Conservation (phyloP, 2,797 vertebrate genomes). For the Euphonia xanthogaster region DNA sequence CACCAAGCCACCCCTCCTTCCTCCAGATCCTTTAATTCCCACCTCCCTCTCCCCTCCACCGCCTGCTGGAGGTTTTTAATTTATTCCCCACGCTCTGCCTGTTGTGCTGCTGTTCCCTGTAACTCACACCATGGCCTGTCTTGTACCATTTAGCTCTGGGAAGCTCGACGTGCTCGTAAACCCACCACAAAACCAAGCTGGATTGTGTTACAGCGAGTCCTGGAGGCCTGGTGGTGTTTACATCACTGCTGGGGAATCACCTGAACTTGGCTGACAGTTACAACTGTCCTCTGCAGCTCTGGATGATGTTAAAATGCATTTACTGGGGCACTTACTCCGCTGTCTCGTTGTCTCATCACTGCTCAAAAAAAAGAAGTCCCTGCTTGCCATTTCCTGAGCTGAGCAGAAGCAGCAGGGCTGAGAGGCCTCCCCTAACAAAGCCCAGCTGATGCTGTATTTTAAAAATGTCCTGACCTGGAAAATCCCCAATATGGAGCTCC, state of each 20-base stretch:
- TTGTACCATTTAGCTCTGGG: background rate
- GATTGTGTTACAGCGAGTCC: background rate
- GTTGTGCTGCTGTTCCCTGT: background rate
- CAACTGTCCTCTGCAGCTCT: constrained; percentile 14
- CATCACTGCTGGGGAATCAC: background rate
- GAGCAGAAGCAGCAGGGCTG: background rate
- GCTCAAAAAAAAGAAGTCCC: background rate
- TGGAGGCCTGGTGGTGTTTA: background rate
- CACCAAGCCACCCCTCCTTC: background rate
- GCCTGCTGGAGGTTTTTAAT: background rate
- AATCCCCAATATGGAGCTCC: constrained; percentile 73
- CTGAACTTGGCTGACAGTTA: constrained; percentile 38
- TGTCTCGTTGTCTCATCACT: background rate
- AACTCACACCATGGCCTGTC: background rate
- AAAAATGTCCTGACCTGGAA: constrained; percentile 76
- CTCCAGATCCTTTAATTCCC: background rate
- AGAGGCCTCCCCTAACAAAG: background rate
- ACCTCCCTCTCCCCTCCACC: background rate
- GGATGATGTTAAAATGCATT: background rate
- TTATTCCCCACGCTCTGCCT: background rate
- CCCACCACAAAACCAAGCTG: background rate
- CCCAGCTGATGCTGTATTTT: constrained; percentile 9
- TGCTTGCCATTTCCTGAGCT: background rate
- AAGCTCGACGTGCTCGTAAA: background rate
- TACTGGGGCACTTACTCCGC: background rate